These are phyloP conservation scores for Campylomormyrus numenius DNA, from an alignment of 2,113 vertebrate genomes.

Conservation along the genomic window DNA sequence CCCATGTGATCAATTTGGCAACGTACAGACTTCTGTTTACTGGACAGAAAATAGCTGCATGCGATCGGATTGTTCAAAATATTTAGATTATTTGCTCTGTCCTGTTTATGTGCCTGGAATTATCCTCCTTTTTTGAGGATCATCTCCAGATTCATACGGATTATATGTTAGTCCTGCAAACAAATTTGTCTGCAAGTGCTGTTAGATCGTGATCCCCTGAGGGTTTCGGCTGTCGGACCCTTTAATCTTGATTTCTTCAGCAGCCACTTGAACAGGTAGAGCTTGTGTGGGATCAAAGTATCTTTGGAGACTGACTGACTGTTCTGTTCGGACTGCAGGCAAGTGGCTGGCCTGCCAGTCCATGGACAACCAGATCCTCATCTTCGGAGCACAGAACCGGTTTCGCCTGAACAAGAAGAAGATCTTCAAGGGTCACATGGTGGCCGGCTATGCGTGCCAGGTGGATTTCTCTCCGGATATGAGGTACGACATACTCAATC, in stretches of 20 bases:
- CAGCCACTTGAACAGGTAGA: background rate
- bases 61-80: background rate
- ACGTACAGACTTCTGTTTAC: background rate
- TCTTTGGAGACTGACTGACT: background rate
- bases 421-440: constrained; percentile 98
- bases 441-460: constrained; percentile 95
- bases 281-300: background rate
- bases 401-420: constrained; percentile 99
- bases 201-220: background rate
- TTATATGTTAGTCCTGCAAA: background rate
- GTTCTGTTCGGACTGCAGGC: constrained; percentile 53
- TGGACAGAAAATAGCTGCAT: background rate
- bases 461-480: constrained; percentile 98
- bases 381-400: constrained; percentile 96
- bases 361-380: constrained; percentile 98
- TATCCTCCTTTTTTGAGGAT: background rate
- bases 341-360: constrained; percentile 98
- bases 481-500: constrained; percentile 66
- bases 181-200: background rate
- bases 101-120: background rate
- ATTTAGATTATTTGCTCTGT: background rate
- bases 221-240: background rate
- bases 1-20: background rate
- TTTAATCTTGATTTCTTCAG: background rate
- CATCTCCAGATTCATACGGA: background rate